Evolutionary conservation across 2,888 invertebrate genomes (phyloP).

Genomic region (Heliconius ismenius): DNA sequence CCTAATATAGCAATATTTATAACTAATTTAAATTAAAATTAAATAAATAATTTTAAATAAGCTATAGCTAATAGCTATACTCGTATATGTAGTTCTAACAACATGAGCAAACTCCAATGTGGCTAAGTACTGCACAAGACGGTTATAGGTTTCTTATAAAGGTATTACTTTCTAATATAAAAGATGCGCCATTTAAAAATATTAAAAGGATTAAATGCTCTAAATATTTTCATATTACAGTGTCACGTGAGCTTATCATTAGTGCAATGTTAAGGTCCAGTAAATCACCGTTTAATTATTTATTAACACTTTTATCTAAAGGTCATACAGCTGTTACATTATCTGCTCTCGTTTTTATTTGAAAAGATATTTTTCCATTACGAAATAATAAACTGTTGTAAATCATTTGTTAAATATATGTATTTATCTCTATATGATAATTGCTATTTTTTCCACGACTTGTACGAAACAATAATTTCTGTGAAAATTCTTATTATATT

Average conservation of each 20-base stretch:
- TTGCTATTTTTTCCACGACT: too few relatives aligned
- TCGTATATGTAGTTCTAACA: background rate
- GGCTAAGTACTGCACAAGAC: background rate
- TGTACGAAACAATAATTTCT: too few relatives aligned
- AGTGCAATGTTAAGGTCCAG: conserved; percentile 12
- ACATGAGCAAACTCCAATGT: background rate
- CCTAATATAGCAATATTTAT: background rate
- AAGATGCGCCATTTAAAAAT: background rate
- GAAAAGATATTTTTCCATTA: background rate
- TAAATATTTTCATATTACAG: background rate
- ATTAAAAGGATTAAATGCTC: background rate
- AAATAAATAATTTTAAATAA: background rate
- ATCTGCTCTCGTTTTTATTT: background rate
- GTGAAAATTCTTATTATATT: too few relatives aligned
- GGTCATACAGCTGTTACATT: background rate
- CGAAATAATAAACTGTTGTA: background rate
- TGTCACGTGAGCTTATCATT: conserved; percentile 9
- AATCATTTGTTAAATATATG: background rate
- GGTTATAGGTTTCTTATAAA: background rate
- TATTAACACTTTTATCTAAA: conserved; percentile 3
- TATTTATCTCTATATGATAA: background rate
- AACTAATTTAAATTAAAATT: background rate
- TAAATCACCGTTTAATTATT: conserved; percentile 1
- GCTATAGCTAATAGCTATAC: background rate
- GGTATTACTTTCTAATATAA: background rate